Percentiles rank a stretch among this genome's conserved stretches.
phyloP scores from a whole-genome alignment of 2,797 vertebrate species.

The Chaetophractus vellerosus region DNA sequence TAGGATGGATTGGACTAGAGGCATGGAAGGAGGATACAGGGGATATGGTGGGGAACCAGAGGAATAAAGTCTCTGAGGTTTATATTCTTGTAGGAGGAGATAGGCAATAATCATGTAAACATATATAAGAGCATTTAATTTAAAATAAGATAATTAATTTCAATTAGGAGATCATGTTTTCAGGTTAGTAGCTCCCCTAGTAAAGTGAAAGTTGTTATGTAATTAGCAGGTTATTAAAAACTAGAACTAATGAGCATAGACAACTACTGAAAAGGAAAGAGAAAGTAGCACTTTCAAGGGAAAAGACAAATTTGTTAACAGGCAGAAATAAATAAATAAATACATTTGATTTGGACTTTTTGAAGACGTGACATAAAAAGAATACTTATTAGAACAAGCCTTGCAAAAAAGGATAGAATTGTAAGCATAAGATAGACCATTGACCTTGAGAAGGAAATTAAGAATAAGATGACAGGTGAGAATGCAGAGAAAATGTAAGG shows the following conservation, averaged over 20 bases:
- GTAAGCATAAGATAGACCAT: neutral
- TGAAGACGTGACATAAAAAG: neutral
- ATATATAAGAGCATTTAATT: neutral
- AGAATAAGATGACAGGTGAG: neutral
- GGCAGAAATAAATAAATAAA: neutral
- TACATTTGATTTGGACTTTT: neutral
- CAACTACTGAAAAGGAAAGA: neutral
- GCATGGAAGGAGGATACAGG: neutral
- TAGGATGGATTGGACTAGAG: neutral
- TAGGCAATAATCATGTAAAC: neutral
- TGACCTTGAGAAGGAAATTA: conserved; percentile 4
- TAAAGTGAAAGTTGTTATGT: neutral
- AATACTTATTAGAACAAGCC: neutral
- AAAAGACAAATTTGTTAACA: neutral
- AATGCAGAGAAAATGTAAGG: neutral
- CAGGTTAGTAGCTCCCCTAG: neutral
- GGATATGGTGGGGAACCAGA: neutral
- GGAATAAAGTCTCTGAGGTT: neutral
- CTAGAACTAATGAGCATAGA: neutral
- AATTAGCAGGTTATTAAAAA: conserved; percentile 3
- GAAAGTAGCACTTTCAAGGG: neutral
- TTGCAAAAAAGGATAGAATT: neutral
- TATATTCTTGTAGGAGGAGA: neutral
- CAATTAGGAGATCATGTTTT: neutral
- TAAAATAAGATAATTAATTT: neutral